Percentiles rank a stretch among this genome's conserved stretches.
Conservation (phyloP, 2,113 vertebrate species). For the Pituophis catenifer region DNA sequence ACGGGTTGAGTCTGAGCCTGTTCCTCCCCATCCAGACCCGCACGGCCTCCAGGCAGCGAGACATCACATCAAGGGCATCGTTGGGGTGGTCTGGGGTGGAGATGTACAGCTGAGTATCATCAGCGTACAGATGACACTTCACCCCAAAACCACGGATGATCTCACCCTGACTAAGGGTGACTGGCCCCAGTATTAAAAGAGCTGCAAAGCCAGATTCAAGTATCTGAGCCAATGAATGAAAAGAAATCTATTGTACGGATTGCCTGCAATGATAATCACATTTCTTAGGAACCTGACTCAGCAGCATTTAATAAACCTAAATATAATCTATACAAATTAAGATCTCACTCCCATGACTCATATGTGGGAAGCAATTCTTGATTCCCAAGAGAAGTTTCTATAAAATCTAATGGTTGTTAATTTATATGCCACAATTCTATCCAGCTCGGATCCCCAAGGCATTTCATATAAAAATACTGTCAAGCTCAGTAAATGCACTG, state of each 20-base stretch:
- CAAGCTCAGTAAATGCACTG: background rate
- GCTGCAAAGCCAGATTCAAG: conserved; percentile 39
- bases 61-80: no score
- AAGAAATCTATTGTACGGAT: background rate
- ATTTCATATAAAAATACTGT: background rate
- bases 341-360: background rate
- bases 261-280: background rate
- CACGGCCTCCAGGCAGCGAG: no score
- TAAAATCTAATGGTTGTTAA: background rate
- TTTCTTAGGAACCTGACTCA: background rate
- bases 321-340: background rate
- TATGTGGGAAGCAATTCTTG: background rate
- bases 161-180: background rate
- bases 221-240: conserved; percentile 36
- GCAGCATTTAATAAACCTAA: background rate
- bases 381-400: background rate
- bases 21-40: no score
- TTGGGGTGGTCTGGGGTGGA: no score
- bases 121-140: no score
- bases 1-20: no score
- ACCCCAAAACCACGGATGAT: no score
- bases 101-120: no score
- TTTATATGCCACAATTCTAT: background rate
- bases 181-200: background rate
- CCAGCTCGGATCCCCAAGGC: background rate